A percentile compares a stretch with the other conserved stretches of the same genome.
Conservation (phyloP, 2,797 vertebrate species). For the Alcedo quadribrachys region DNA sequence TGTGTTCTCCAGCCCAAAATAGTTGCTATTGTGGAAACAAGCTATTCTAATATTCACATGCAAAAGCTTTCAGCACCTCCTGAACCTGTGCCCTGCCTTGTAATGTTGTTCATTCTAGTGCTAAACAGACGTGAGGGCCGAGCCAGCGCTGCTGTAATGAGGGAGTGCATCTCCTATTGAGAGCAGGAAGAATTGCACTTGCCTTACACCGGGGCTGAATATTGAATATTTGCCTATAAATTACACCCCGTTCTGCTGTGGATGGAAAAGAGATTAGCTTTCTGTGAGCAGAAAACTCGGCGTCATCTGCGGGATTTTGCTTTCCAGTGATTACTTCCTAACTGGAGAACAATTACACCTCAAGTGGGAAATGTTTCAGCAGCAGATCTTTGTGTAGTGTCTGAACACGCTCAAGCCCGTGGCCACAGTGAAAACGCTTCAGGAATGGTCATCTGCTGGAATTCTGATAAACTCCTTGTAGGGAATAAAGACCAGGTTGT, state of each 20-base stretch:
- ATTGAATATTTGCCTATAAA: slow-evolving; percentile 52
- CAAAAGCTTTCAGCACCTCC: slow-evolving; percentile 34
- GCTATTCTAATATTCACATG: slow-evolving; percentile 52
- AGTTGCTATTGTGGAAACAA: slow-evolving; percentile 61
- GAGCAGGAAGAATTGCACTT: slow-evolving; percentile 40
- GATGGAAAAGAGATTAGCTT: slow-evolving; percentile 51
- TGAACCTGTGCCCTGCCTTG: slow-evolving; percentile 25
- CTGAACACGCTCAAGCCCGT: neutral
- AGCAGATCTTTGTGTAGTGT: neutral
- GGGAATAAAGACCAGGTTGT: neutral
- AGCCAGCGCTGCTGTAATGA: neutral
- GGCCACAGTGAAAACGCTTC: neutral
- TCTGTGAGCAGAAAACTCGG: neutral
- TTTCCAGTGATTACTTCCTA: slow-evolving; percentile 29
- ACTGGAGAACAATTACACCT: slow-evolving; percentile 7
- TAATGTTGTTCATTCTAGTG: slow-evolving; percentile 1
- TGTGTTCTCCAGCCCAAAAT: slow-evolving; percentile 56
- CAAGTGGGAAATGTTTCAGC: slow-evolving; percentile 28
- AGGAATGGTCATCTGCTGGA: neutral
- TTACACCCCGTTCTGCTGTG: neutral
- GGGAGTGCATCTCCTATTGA: slow-evolving; percentile 23
- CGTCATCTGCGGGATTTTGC: slow-evolving; percentile 30
- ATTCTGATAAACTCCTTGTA: neutral
- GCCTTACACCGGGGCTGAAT: slow-evolving; percentile 15
- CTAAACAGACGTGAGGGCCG: neutral